These are phyloP conservation scores for Catharus minimus DNA, from an alignment of 2,113 vertebrate genomes.

Conservation along the genomic window DNA sequence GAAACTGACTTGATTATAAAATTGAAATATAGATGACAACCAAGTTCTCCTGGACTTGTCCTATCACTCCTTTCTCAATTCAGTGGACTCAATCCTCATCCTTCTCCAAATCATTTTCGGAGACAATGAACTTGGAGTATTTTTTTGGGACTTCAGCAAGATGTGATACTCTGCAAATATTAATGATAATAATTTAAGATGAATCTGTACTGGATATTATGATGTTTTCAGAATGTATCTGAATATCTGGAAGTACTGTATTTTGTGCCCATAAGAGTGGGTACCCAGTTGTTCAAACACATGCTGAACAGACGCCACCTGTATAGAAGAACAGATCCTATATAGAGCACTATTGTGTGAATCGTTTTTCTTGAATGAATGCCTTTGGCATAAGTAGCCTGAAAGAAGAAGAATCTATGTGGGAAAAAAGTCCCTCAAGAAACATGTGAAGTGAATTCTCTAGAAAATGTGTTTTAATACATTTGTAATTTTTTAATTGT, in stretches of 20 bases:
- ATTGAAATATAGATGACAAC: neutral
- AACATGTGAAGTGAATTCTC: neutral
- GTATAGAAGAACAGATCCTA: neutral
- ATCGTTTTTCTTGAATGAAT: neutral
- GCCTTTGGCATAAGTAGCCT: neutral
- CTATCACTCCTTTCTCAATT: neutral
- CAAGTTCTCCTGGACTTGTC: neutral
- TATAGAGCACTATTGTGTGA: neutral
- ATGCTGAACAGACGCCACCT: neutral
- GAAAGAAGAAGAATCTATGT: neutral
- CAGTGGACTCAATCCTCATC: neutral
- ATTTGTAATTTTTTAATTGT: neutral
- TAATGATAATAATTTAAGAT: neutral
- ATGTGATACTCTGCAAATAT: neutral
- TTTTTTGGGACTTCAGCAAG: neutral
- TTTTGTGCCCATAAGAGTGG: neutral
- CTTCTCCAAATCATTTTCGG: neutral
- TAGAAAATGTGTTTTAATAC: neutral
- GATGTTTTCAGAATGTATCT: neutral
- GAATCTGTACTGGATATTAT: neutral
- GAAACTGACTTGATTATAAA: neutral
- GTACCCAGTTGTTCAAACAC: neutral
- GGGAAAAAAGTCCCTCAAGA: fast-evolving
- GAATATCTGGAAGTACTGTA: neutral
- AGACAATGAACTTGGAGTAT: neutral